phyloP scores from a whole-genome alignment of 2,888 invertebrate species.

The Hololepta plana region DNA sequence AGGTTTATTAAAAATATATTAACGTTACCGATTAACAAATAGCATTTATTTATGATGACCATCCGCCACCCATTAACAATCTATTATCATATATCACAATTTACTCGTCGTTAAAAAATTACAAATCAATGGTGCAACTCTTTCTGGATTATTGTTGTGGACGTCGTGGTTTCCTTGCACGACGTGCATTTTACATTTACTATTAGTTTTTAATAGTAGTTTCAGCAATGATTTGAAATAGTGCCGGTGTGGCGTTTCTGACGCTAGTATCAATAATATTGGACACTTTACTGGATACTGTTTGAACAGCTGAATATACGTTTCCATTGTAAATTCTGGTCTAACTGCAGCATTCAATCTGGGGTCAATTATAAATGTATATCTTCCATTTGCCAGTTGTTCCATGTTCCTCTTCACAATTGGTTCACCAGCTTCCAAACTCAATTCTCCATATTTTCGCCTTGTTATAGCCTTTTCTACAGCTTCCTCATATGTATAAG shows the following conservation, averaged over 20 bases:
- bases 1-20: slow-evolving; percentile 13
- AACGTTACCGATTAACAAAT: too few relatives aligned
- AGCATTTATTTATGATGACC: too few relatives aligned
- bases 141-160: slow-evolving; percentile 38
- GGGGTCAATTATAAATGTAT: slow-evolving; percentile 36
- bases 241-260: slow-evolving; percentile 11
- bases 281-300: slow-evolving; percentile 21
- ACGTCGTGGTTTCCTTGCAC: slow-evolving; percentile 42
- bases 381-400: slow-evolving; percentile 26
- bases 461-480: slow-evolving; percentile 28
- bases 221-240: slow-evolving; percentile 12
- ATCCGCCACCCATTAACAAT: slow-evolving; percentile 4
- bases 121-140: slow-evolving; percentile 22
- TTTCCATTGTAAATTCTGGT: slow-evolving; percentile 23
- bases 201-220: slow-evolving; percentile 14
- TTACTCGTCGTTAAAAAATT: slow-evolving; percentile 17
- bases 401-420: slow-evolving; percentile 30
- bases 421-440: slow-evolving; percentile 27
- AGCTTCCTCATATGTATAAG: slow-evolving; percentile 29
- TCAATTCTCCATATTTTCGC: slow-evolving; percentile 22
- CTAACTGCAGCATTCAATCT: slow-evolving; percentile 26
- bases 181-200: slow-evolving; percentile 15
- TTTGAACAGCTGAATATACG: slow-evolving; percentile 21
- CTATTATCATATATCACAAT: slow-evolving; percentile 11
- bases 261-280: slow-evolving; percentile 19